phyloP scores from a whole-genome alignment of 2,888 invertebrate species.

The Stratiomys singularior region DNA sequence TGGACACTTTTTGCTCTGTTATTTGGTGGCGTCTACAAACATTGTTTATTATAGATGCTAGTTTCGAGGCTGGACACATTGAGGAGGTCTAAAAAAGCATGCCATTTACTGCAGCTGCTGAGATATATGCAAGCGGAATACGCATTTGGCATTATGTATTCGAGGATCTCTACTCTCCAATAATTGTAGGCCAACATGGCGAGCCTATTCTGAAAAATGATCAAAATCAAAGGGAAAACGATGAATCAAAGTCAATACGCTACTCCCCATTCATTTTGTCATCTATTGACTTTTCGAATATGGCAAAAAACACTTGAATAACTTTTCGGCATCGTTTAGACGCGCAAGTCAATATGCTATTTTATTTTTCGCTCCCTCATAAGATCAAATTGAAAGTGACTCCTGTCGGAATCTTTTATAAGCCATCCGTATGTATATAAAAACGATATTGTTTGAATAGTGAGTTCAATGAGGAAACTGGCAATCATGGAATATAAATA shows the following conservation, averaged over 20 bases:
- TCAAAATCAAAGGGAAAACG: not conserved
- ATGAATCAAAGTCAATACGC: constrained; percentile 20
- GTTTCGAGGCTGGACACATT: no score
- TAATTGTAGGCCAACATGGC: no score
- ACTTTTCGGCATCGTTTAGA: constrained; percentile 5
- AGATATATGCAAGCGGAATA: no score
- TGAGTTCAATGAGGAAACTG: constrained; percentile 34
- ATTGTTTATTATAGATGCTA: no score
- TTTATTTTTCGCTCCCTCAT: not conserved
- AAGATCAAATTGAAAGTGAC: constrained; percentile 6
- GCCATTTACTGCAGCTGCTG: no score
- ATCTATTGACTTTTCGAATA: constrained; percentile 4
- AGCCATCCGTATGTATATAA: not conserved
- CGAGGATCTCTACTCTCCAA: no score
- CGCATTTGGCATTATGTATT: no score
- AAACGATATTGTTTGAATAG: not conserved
- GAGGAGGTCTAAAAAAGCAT: no score
- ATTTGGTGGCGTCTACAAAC: no score
- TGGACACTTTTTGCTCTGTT: no score
- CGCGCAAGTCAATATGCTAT: not conserved
- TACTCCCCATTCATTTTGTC: not conserved
- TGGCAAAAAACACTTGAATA: constrained; percentile 10
- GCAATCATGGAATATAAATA: constrained; percentile 40
- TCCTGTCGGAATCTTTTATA: not conserved
- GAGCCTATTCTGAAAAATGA: no score